Evolutionary conservation across 2,113 vertebrate species (phyloP).

Genomic region (Paramormyrops kingsleyae): DNA sequence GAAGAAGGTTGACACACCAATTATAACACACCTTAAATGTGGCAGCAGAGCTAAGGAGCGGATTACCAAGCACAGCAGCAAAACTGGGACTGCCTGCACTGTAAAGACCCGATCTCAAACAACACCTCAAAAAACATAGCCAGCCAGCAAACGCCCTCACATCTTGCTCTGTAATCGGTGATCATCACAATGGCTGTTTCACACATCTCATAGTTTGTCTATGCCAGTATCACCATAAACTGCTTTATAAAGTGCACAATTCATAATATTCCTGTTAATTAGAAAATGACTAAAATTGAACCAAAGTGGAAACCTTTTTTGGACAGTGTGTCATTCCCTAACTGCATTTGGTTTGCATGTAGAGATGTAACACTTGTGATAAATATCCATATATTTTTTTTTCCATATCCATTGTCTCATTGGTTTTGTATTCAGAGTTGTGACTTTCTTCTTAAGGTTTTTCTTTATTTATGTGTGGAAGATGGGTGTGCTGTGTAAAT

Average conservation of each 20-base stretch:
- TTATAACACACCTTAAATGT: slow-evolving; percentile 71
- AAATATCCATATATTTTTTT: background rate
- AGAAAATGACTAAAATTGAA: background rate
- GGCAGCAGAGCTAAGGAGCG: slow-evolving; percentile 59
- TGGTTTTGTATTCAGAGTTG: background rate
- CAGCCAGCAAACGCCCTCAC: slow-evolving; percentile 63
- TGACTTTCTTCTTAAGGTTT: background rate
- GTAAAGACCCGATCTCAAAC: slow-evolving; percentile 65
- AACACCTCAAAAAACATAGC: slow-evolving; percentile 58
- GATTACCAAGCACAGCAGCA: slow-evolving; percentile 58
- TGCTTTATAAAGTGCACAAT: background rate
- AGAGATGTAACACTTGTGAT: background rate
- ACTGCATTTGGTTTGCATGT: background rate
- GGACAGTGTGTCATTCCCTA: background rate
- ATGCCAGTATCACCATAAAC: background rate
- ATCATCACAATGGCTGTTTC: slow-evolving; percentile 39
- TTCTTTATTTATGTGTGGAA: background rate
- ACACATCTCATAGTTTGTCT: slow-evolving; percentile 49
- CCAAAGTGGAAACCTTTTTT: background rate
- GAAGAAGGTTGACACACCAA: slow-evolving; percentile 54
- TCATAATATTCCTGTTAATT: background rate
- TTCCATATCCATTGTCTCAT: background rate
- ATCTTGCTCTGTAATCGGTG: slow-evolving; percentile 54
- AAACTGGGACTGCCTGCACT: slow-evolving; percentile 56
- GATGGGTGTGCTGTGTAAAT: background rate